These are phyloP conservation scores for Sardina pilchardus DNA, from an alignment of 2,113 vertebrate species.

Conservation along the genomic window DNA sequence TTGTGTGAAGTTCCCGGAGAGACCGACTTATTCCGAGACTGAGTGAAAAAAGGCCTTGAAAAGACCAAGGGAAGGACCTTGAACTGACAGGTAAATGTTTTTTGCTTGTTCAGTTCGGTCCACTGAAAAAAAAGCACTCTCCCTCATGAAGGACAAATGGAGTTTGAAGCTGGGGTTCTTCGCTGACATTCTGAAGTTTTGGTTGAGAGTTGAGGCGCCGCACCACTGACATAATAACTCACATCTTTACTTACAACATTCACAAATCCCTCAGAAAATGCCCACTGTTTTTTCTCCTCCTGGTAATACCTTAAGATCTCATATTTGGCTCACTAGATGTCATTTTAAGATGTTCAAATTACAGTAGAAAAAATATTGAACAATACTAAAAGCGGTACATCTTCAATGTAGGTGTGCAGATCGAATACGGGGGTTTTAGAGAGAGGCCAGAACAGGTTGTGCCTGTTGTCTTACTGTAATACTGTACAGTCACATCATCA, in stretches of 20 bases:
- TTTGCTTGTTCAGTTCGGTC: conserved; percentile 20
- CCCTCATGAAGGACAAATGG: not conserved
- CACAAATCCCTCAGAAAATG: not conserved
- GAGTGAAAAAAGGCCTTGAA: not conserved
- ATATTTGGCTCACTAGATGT: not conserved
- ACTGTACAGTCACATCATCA: not conserved
- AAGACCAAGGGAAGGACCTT: conserved; percentile 21
- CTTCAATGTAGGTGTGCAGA: not conserved
- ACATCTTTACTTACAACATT: not conserved
- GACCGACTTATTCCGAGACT: conserved; percentile 2
- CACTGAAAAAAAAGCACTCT: not conserved
- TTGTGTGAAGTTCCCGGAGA: conserved; percentile 7
- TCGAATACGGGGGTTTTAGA: too few relatives aligned
- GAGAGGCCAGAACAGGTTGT: not conserved
- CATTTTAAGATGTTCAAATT: too few relatives aligned
- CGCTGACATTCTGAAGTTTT: not conserved
- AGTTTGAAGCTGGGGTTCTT: not conserved
- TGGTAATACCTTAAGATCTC: not conserved
- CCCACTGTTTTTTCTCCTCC: not conserved
- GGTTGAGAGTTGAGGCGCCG: not conserved
- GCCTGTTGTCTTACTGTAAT: not conserved
- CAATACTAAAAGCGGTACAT: too few relatives aligned
- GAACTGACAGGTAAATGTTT: conserved; percentile 29
- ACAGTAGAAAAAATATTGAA: too few relatives aligned
- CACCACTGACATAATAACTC: not conserved